Evolutionary conservation across 2,797 vertebrate genomes (phyloP), one percentile per base, ranked within the genome.

Genomic region (Cyclura pinguis): DNA sequence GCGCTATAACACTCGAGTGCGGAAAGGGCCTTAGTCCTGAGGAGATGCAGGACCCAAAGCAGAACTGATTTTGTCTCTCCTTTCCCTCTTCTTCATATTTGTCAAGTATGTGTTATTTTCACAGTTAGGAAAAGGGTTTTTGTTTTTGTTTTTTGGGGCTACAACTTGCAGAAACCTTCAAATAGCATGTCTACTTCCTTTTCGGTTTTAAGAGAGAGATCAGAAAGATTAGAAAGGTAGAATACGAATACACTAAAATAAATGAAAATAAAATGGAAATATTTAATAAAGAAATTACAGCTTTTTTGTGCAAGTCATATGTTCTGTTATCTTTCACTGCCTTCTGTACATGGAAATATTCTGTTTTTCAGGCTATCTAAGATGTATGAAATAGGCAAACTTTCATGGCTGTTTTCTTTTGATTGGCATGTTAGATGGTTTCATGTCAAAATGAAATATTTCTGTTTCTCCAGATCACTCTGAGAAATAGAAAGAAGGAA

Each of bases 391-490:
- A 62, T 80, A 72, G 32, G 10, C 77, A 74, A 38, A 32, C 18
- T 62, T 80, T 57, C n/a, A 35, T 50, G 52, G 62, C 38, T 47
- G 77, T 86, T 82, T 82, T 82, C 27, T 59, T 88, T 62, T 82
- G 78, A 90, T 52, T 81, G 89, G 82, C 67, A 90, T n/a, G 77
- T 81, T 62, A 62, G 76, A 74, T 67, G 16, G 78, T 76, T 90
- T 86, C 77, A 77, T 90, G 89, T 90, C 89, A 90, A 86, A 82
- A 12, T 82, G 38, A 86, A 86, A 76, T 81, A 86, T 13, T 42
- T 86, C 78, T 90, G 67, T 72, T 78, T 90, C 72, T 64, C 78
- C 89, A 76, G 55, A 90, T 76, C 29, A 78, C 24, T 86, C 55
- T 62, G n/a, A 62, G 69, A 76, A 86, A 87, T 38, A 64, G 67